Base-by-base conservation (phyloP, 2,797 vertebrate genomes). In the Mastacembelus armatus region DNA sequence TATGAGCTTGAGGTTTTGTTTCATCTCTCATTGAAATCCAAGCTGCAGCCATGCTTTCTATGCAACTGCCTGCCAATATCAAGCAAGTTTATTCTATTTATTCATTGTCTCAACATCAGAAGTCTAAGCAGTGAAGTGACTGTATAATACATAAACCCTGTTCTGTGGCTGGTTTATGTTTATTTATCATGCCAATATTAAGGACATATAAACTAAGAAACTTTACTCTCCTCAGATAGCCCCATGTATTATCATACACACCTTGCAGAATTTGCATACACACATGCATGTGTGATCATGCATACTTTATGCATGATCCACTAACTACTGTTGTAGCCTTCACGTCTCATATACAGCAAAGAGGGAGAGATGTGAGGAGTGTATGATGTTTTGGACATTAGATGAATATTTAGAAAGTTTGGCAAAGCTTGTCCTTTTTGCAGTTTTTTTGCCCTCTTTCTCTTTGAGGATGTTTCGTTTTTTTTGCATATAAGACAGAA, bases 381-480 rank as follows among this genome's bases (percentile, higher is more conserved):
- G 8, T 67, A 65, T 48, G 52, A 64, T 72, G 59, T 44, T 62
- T 49, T 48, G 11, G 50, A 52, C 58, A 63, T 73, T 72, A 66
- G 54, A 55, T 49, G 60, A 47, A 51, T 78, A 39, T 65, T 74
- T 73, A 15, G 10, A 33, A 29, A 21, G 7, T 24, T 52, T 33
- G 4, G n/a, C 38, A 42, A 29, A 6, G 42, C 12, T 45, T 63
- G 55, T 54, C 54, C 9, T 27, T 64, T 29, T 16, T 74, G 9
- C 71, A 69, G 52, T 71, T 60, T 15, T 19, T 22, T 65, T 36
- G 21, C 30, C n/a, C n/a, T n/a, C n/a, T n/a, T n/a, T n/a, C n/a
- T 59, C 26, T 73, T 27, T 67, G 6, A 62, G 62, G 39, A 72
- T 48, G 14, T 21, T 64, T 42, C n/a, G n/a, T n/a, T 1, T n/a